Base-by-base conservation (phyloP, 2,888 invertebrate genomes). In the Alloplasta piceator region DNA sequence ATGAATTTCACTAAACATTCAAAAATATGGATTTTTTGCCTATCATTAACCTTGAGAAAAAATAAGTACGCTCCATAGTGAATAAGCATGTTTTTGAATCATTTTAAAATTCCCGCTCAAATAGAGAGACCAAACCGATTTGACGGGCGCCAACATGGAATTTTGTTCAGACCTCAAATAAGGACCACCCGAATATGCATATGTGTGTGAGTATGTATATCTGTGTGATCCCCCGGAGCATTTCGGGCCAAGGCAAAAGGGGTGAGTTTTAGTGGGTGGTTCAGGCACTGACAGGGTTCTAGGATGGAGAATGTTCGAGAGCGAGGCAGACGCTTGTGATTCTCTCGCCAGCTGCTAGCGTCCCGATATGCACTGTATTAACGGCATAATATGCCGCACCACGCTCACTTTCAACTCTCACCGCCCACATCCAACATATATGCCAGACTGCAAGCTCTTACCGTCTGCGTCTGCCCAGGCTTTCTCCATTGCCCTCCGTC, bases 321-420 rank as follows among this genome's bases (percentile, higher is more conserved):
- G 72, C 16, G 79, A 39, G 74, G 61, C 55, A 63, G 78, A 67
- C 52, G 85, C 75, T 84, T 87, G 86, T 86, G 89, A 90, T 88
- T 89, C 89, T 82, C 88, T 87, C 85, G 83, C 86, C 90, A 90
- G 90, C 89, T 89, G 90, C 86, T 87, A 84, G 85, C 83, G 80
- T 86, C 85, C 88, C 88, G 89, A 90, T 90, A 89, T 88, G 89
- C 90, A 86, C 85, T 89, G 88, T 89, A 90, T 90, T 90, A 90
- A 90, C 88, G 86, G 86, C 87, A 86, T 90, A 89, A 91, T 90
- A 90, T 90, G 87, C 90, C 85, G 78, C 87, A 86, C 89, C 91
- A 89, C 85, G 87, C 84, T 87, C 64, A 61, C 75, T 75, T 75
- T 66, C 70, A n/a, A 68, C 72, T 77, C 85, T 78, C 80, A 85